Evolutionary conservation across 2,888 invertebrate genomes (phyloP).

Genomic region (Himalopsyche tibetana): DNA sequence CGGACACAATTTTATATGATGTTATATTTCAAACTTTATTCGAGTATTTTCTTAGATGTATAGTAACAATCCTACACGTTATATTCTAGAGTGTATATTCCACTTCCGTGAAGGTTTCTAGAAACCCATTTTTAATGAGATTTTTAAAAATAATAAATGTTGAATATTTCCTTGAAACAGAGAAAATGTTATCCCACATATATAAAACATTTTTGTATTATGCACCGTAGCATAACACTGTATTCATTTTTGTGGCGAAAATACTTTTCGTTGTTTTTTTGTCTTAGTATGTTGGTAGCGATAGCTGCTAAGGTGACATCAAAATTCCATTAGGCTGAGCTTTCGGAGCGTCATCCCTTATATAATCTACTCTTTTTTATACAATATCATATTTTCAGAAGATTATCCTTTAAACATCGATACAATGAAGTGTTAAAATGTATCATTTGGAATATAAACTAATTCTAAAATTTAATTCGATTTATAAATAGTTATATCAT

Average conservation of each 20-base stretch:
- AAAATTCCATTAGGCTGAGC: slow-evolving; percentile 34
- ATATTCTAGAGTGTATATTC: too few species aligned
- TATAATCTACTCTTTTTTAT: not conserved
- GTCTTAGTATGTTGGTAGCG: slow-evolving; percentile 17
- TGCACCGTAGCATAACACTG: not conserved
- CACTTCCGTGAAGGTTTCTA: too few species aligned
- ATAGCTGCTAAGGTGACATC: slow-evolving; percentile 33
- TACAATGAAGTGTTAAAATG: not conserved
- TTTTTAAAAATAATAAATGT: too few species aligned
- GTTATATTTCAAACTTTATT: too few species aligned
- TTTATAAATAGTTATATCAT: too few species aligned
- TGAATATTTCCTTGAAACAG: too few species aligned
- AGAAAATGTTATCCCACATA: not conserved
- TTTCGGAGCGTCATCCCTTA: slow-evolving; percentile 1
- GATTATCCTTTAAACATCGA: not conserved
- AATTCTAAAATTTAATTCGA: too few species aligned
- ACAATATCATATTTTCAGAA: not conserved
- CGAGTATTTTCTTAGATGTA: too few species aligned
- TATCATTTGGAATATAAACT: too few species aligned
- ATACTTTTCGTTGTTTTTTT: slow-evolving; percentile 6
- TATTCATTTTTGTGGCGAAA: not conserved
- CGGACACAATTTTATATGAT: too few species aligned
- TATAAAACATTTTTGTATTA: not conserved
- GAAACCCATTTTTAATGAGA: too few species aligned
- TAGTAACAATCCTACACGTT: too few species aligned